Conservation (phyloP, 1,140 invertebrate genomes). For the Drosophila rufa region DNA sequence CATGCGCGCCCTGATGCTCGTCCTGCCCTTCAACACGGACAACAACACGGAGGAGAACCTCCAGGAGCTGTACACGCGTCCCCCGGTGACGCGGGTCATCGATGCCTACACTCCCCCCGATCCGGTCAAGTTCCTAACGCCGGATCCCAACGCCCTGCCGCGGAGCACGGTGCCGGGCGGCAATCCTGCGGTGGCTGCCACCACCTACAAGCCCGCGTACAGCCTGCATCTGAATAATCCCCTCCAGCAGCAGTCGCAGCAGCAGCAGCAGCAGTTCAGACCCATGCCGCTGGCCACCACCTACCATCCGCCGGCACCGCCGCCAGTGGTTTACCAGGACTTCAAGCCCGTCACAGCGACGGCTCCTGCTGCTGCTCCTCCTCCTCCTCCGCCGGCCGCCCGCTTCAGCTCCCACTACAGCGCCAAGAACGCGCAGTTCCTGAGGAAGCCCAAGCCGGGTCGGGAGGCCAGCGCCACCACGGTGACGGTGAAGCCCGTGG, state of each 20-base stretch:
- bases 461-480: background rate
- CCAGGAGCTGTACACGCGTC: constrained; percentile 82
- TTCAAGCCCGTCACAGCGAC: constrained; percentile 60
- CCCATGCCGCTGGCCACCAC: constrained; percentile 71
- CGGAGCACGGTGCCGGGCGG: constrained; percentile 52
- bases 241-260: constrained; percentile 27
- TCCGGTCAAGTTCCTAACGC: constrained; percentile 75
- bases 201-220: constrained; percentile 78
- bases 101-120: constrained; percentile 74
- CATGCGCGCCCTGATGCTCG: constrained; percentile 87
- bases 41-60: constrained; percentile 84
- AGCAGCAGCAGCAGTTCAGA: constrained; percentile 30
- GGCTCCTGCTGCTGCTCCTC: background rate
- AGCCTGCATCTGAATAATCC: constrained; percentile 1
- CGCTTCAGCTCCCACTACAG: constrained; percentile 83
- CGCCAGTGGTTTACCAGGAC: constrained; percentile 68
- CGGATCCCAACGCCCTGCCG: constrained; percentile 63
- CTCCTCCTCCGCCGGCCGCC: constrained; percentile 13
- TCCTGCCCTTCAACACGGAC: constrained; percentile 86
- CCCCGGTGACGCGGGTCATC: constrained; percentile 79
- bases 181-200: constrained; percentile 71
- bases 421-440: constrained; percentile 76
- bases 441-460: constrained; percentile 54
- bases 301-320: constrained; percentile 75
- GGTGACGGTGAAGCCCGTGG: constrained; percentile 73